Evolutionary conservation across 2,113 vertebrate genomes (phyloP).

Genomic region (Bothrops jararaca): DNA sequence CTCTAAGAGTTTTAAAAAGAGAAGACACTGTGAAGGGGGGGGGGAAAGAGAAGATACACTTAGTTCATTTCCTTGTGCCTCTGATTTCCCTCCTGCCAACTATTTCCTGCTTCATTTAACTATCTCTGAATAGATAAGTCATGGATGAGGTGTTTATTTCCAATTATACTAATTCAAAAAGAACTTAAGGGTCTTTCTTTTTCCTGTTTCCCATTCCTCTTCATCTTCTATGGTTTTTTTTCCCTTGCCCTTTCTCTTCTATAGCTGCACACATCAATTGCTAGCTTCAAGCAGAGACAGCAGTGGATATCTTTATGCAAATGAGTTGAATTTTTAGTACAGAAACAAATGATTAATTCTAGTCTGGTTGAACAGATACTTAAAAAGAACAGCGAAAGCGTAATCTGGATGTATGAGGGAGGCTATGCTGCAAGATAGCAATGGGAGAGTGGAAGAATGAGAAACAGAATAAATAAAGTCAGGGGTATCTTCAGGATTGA

Average conservation of each 20-base stretch:
- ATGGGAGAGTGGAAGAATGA: not conserved
- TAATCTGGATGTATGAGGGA: not conserved
- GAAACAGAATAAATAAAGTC: not conserved
- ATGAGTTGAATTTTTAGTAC: not conserved
- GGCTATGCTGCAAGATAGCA: not conserved
- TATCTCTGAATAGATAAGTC: not conserved
- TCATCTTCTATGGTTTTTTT: not conserved
- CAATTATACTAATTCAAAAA: not conserved
- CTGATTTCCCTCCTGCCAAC: not conserved
- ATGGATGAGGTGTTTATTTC: not conserved
- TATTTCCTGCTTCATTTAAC: not conserved
- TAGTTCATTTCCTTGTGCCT: not conserved
- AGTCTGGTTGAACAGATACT: not conserved
- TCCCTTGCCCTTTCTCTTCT: not conserved
- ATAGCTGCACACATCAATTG: not conserved
- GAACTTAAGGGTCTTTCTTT: not conserved
- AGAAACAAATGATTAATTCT: not conserved
- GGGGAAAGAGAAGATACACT: not conserved
- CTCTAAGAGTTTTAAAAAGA: not conserved
- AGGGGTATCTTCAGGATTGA: not conserved
- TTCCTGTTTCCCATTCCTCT: not conserved
- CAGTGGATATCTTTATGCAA: not conserved
- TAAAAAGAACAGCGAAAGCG: not conserved
- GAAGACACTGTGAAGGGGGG: not conserved
- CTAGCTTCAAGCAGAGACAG: not conserved